Percentiles rank a stretch among this genome's conserved stretches.
phyloP scores from a whole-genome alignment of 2,888 invertebrate genomes.

The Cerastis leucographa region DNA sequence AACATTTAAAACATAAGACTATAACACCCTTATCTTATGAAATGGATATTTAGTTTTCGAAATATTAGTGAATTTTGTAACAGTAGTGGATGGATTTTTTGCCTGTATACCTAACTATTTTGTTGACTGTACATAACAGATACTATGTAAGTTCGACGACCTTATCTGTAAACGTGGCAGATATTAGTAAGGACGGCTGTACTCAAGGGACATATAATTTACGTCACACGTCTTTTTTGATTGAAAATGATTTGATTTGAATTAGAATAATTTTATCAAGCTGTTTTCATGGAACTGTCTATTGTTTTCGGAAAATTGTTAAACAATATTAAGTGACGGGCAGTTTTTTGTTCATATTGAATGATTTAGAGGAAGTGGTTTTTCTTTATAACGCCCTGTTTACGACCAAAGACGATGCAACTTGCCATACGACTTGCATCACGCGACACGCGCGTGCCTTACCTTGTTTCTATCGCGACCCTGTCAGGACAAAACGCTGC shows the following conservation, averaged over 20 bases:
- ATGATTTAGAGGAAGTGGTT: neutral
- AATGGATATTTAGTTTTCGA: too few relatives aligned
- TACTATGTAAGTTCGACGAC: constrained; percentile 28
- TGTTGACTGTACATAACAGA: constrained; percentile 25
- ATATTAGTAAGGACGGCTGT: constrained; percentile 24
- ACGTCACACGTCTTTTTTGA: constrained; percentile 32
- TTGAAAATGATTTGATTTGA: too few relatives aligned
- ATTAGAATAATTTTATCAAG: constrained; percentile 26
- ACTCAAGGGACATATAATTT: constrained; percentile 24
- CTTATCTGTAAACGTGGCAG: constrained; percentile 36
- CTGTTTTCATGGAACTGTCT: constrained; percentile 2
- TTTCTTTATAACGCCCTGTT: neutral
- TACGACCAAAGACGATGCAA: neutral
- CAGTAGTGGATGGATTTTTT: too few relatives aligned
- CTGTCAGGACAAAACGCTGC: too few relatives aligned
- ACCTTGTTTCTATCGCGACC: too few relatives aligned
- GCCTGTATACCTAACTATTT: too few relatives aligned
- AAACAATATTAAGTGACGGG: neutral
- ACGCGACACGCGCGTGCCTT: neutral
- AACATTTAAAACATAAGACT: too few relatives aligned
- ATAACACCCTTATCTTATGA: too few relatives aligned
- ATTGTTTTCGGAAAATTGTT: neutral
- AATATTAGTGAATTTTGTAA: too few relatives aligned
- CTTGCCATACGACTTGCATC: neutral
- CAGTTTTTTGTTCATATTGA: neutral